Evolutionary conservation across 2,113 vertebrate species (phyloP).

Genomic region (Alouatta palliata): DNA sequence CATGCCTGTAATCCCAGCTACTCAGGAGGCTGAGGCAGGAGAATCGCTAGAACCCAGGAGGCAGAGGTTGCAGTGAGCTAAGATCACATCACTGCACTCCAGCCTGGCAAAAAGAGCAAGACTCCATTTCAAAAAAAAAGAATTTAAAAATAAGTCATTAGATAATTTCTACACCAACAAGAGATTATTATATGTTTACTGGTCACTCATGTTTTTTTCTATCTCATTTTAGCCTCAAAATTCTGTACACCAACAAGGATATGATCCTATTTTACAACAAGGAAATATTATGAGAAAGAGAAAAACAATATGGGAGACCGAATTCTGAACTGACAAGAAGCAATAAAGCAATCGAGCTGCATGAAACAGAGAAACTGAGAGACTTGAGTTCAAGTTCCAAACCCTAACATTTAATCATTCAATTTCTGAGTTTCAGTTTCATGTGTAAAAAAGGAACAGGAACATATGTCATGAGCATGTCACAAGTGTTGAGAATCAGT

Average conservation of each 20-base stretch:
- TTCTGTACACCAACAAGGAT: background rate
- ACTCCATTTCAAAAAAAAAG: background rate
- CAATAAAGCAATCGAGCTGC: slow-evolving; percentile 1
- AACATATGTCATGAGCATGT: background rate
- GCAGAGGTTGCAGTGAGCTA: too few species aligned
- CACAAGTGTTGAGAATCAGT: slow-evolving; percentile 38
- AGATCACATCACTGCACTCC: too few species aligned
- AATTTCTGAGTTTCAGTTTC: background rate
- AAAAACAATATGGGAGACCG: background rate
- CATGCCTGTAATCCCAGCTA: too few species aligned
- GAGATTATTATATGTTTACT: background rate
- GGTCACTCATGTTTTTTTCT: background rate
- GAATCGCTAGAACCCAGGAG: too few species aligned
- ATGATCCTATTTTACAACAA: slow-evolving; percentile 12
- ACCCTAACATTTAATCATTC: background rate
- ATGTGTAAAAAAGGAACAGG: background rate
- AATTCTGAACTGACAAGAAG: slow-evolving; percentile 30
- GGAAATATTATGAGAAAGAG: background rate
- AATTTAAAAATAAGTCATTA: background rate
- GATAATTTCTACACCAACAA: slow-evolving; percentile 40
- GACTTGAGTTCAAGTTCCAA: slow-evolving; percentile 23
- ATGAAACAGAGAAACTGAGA: background rate
- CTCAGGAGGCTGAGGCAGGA: too few species aligned
- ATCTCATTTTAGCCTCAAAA: slow-evolving; percentile 53
- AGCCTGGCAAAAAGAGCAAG: too few species aligned